Base-by-base conservation (phyloP, 2,113 vertebrate species). In the Pelobates fuscus region DNA sequence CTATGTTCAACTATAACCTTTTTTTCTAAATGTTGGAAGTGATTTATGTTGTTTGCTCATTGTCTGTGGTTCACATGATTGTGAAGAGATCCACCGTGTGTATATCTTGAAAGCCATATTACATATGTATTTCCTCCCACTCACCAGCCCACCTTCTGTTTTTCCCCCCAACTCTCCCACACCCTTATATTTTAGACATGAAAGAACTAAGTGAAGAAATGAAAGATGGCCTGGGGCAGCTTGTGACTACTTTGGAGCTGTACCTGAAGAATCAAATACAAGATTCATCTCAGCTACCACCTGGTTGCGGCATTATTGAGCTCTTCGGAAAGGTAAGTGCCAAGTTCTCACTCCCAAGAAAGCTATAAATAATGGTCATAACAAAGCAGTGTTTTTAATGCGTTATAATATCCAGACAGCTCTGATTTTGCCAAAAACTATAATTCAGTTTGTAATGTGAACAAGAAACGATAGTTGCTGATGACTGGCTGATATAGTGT, bases 301-400 rank as follows among this genome's bases (percentile, higher is more conserved):
- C 89, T 71, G 89, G 89, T 78, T 84, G 88, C 83, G 91, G 96
- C 70, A 83, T 92, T 79, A 89, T 98, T 85, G 89, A 90, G 85
- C 92, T 94, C 61, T 92, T 98, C 54, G 89, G 94, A 82, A 96
- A 95, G 91, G 97, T 98, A 85, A 87, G 94, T 89, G 69, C 79
- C 83, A 84, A 80, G 78, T 78, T 29, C 70, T 44, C 8, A 25
- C 77, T 77, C 41, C 72, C 84, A 41, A 7, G 67, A 65, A 59
- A 66, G 79, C 12, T 72, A 66, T 82, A 79, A 83, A 82, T 83
- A 65, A 26, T 67, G 3, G 59, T 67, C 80, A n/a, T 80, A 37
- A 79, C 60, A 78, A 67, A 72, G 67, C 71, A 66, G 20, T 78
- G 37, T 30, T 26, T 54, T 29, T 77, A 54, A 29, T 3, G 52